phyloP scores from a whole-genome alignment of 2,113 vertebrate species.

The Emydura subglobosa region DNA sequence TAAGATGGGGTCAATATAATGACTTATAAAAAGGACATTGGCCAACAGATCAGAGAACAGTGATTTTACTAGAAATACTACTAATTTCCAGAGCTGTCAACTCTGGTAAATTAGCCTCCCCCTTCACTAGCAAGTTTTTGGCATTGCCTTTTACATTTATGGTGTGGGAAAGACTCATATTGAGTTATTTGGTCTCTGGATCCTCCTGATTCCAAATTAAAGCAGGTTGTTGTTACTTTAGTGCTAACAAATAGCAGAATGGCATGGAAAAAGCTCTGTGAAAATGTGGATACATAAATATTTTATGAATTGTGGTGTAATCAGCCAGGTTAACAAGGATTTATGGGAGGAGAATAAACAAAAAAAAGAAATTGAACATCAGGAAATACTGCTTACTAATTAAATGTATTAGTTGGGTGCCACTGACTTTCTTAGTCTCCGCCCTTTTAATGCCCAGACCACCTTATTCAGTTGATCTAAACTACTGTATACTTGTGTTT shows the following conservation, averaged over 20 bases:
- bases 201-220: background rate
- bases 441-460: background rate
- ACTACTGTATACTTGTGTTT: background rate
- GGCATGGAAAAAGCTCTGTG: background rate
- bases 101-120: no score
- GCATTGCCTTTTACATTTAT: background rate
- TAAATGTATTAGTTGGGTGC: background rate
- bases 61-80: no score
- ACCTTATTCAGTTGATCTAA: background rate
- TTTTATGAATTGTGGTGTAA: background rate
- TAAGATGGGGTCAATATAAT: no score
- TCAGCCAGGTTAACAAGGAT: background rate
- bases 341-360: background rate
- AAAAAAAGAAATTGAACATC: background rate
- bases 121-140: background rate
- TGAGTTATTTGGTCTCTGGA: background rate
- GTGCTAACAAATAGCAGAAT: background rate
- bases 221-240: background rate
- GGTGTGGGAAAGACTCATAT: background rate
- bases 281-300: background rate
- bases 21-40: no score
- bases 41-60: no score
- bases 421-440: background rate
- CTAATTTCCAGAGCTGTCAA: no score
- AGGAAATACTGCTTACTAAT: background rate